Base-by-base conservation (phyloP, 2,797 vertebrate genomes). In the Gallinago solitaria region DNA sequence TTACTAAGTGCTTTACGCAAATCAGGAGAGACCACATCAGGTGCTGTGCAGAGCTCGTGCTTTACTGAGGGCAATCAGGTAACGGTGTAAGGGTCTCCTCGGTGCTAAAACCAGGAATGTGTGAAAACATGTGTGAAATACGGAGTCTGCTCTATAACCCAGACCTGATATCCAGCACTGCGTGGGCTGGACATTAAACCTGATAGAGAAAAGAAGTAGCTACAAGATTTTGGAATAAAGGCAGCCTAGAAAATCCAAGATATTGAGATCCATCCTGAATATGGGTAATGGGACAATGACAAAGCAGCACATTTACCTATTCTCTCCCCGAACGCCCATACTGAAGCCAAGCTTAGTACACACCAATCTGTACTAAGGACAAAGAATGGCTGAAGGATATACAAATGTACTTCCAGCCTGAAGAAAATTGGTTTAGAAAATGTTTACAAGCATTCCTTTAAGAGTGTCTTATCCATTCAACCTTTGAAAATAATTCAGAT, bases 351-450 rank as follows among this genome's bases (percentile, higher is more conserved):
- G 20, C 9, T 68, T 39, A 33, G 48, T 30, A n/a, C 15, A 64
- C 33, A 75, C 14, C 33, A 41, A 59, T 27, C 28, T 57, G 9
- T 50, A 41, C 39, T 14, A 39, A 39, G 39, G 39, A 78, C 79
- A 83, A 93, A 5, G 3, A 5, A 25, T 43, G 30, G 43, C n/a
- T 41, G 53, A 41, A 21, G 24, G 6, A 45, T 63, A 53, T n/a
- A 50, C 7, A n/a, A 63, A 1, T 16, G 20, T 25, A 83, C 25
- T 68, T 78, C 65, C 57, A 86, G 37, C 24, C 43, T 57, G 33
- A 71, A 71, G 41, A 78, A 94, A 78, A 81, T 51, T 12, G 39
- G 14, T 69, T 81, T 64, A 85, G 39, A 63, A 87, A 74, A 56
- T 43, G n/a, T 65, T 95, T 76, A n/a, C 28, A 75, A 70, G 50